Conservation (phyloP, 2,888 invertebrate genomes). For the Caprella mutica region DNA sequence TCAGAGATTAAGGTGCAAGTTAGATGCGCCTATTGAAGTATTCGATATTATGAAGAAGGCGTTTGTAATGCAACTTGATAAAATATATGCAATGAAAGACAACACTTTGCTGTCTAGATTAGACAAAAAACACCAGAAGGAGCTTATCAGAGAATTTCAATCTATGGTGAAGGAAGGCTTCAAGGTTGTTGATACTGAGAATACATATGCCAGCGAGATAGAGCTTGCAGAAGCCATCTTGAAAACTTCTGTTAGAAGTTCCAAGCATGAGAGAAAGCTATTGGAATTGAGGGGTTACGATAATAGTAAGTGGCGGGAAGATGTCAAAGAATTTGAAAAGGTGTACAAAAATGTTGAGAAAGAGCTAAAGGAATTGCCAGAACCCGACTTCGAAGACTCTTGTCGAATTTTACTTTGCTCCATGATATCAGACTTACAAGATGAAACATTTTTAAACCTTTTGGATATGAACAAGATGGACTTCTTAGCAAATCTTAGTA, state of each 20-base stretch:
- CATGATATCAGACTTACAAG: constrained; percentile 16
- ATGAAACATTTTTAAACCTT: constrained; percentile 8
- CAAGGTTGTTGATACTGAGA: constrained; percentile 9
- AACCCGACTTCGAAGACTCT: constrained; percentile 14
- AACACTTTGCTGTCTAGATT: constrained; percentile 1
- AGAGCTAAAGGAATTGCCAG: neutral
- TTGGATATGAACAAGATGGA: constrained; percentile 15
- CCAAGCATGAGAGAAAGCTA: constrained; percentile 8
- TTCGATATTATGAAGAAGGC: constrained; percentile 13
- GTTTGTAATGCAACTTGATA: neutral
- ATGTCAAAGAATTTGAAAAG: constrained; percentile 8
- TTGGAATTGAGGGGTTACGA: constrained; percentile 19
- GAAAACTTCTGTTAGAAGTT: constrained; percentile 13
- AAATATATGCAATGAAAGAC: neutral
- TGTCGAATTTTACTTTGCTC: constrained; percentile 20
- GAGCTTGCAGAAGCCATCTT: constrained; percentile 18
- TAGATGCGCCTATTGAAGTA: constrained; percentile 2
- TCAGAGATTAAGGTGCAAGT: constrained; percentile 9
- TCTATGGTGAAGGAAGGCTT: constrained; percentile 11
- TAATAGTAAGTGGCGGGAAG: constrained; percentile 9
- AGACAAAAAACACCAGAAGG: neutral
- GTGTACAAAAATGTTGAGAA: constrained; percentile 1
- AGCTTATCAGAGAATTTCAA: neutral
- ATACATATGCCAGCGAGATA: constrained; percentile 11
- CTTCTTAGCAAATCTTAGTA: constrained; percentile 20